phyloP scores from a whole-genome alignment of 1,140 invertebrate species.

The Drosophila elegans region DNA sequence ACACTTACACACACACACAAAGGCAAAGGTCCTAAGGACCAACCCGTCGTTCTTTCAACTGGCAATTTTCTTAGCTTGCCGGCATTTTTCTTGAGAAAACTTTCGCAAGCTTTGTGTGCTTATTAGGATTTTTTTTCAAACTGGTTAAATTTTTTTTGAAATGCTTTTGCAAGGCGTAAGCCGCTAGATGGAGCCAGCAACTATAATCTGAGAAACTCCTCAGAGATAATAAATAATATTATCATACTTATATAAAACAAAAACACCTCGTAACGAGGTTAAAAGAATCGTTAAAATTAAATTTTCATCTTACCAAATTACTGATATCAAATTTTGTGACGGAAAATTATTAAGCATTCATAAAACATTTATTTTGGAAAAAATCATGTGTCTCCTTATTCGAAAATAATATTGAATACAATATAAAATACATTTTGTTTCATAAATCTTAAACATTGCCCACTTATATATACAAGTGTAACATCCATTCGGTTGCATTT shows the following conservation, averaged over 20 bases:
- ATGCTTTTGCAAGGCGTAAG: not conserved
- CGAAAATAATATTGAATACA: no score
- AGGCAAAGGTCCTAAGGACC: slow-evolving; percentile 21
- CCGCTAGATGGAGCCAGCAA: slow-evolving; percentile 70
- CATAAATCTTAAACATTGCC: not conserved
- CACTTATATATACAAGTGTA: not conserved
- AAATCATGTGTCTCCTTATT: no score
- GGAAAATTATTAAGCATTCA: no score
- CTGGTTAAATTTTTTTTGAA: slow-evolving; percentile 13
- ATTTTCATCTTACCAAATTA: no score
- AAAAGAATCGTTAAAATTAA: no score
- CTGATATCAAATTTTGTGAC: no score
- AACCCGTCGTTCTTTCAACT: slow-evolving; percentile 51
- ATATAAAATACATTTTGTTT: not conserved
- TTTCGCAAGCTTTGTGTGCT: slow-evolving; percentile 69
- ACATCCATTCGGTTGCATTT: slow-evolving; percentile 1
- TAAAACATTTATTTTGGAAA: no score
- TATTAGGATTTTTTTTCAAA: slow-evolving; percentile 30
- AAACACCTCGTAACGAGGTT: no score
- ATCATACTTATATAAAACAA: no score
- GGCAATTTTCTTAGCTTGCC: slow-evolving; percentile 15
- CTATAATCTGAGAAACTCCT: not conserved
- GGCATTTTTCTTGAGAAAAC: slow-evolving; percentile 61
- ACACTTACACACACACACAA: slow-evolving; percentile 4
- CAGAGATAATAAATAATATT: no score